Percentiles rank a stretch among this genome's conserved stretches.
These are phyloP conservation scores for Drosophila leonis DNA, from an alignment of 2,888 invertebrate genomes.

Conservation along the genomic window DNA sequence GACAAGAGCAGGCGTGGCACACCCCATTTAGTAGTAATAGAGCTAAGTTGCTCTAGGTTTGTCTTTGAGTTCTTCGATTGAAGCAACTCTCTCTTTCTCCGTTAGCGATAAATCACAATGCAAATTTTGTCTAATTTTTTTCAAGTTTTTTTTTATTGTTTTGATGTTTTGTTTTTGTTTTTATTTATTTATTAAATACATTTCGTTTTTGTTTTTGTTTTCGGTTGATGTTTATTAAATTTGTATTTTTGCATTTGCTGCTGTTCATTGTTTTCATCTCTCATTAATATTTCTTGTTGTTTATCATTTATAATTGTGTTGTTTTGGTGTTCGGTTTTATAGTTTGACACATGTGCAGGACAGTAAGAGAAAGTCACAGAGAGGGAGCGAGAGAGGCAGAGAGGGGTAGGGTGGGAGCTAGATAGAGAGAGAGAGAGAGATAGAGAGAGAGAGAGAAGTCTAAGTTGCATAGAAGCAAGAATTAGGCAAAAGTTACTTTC, in stretches of 20 bases:
- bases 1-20: no score
- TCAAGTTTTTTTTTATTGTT: conserved; percentile 44
- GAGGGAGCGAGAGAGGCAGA: conserved; percentile 1
- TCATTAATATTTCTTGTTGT: conserved; percentile 29
- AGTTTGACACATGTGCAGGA: conserved; percentile 42
- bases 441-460: conserved; percentile 16
- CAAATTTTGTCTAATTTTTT: conserved; percentile 18
- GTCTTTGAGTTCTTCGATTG: no score
- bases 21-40: neutral
- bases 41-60: no score
- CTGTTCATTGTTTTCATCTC: conserved; percentile 66
- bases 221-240: conserved; percentile 48
- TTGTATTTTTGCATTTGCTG: conserved; percentile 57
- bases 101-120: neutral
- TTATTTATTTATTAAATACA: conserved; percentile 78
- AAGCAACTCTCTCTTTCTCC: neutral
- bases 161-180: conserved; percentile 37
- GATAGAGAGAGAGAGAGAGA: conserved; percentile 14
- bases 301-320: conserved; percentile 40
- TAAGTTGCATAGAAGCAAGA: conserved; percentile 19
- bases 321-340: conserved; percentile 31
- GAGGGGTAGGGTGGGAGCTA: no score
- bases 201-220: conserved; percentile 58
- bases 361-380: conserved; percentile 36
- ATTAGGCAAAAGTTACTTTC: conserved; percentile 13